These are phyloP conservation scores for Erythrolamprus reginae DNA, from an alignment of 2,113 vertebrate genomes.

Conservation along the genomic window DNA sequence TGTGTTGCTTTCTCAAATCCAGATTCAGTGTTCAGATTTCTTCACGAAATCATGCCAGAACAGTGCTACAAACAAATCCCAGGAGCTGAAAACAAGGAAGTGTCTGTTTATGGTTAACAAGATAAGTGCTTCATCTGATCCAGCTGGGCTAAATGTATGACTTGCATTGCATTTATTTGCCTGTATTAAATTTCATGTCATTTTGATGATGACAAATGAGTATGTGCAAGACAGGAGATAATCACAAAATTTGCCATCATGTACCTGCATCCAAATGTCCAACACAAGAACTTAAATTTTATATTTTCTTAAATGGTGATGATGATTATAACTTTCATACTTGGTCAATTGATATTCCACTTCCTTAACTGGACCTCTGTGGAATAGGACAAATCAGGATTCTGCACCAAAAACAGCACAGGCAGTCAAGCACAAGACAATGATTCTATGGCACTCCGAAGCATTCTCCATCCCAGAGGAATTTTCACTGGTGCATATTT, in stretches of 20 bases:
- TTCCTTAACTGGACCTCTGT: not conserved
- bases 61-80: not conserved
- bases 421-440: not conserved
- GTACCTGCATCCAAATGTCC: not conserved
- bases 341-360: not conserved
- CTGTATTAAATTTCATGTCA: not conserved
- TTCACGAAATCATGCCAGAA: not conserved
- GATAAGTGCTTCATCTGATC: not conserved
- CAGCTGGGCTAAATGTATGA: not conserved
- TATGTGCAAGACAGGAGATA: not conserved
- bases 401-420: not conserved
- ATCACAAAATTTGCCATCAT: not conserved
- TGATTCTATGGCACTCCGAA: not conserved
- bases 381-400: not conserved
- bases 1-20: not conserved
- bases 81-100: not conserved
- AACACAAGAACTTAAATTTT: not conserved
- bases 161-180: not conserved
- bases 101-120: not conserved
- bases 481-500: not conserved
- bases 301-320: not conserved
- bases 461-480: not conserved
- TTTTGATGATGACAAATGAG: not conserved
- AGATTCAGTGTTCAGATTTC: not conserved
- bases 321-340: not conserved